Base-by-base conservation (phyloP, 1,140 invertebrate species). In the Halesus radiatus region DNA sequence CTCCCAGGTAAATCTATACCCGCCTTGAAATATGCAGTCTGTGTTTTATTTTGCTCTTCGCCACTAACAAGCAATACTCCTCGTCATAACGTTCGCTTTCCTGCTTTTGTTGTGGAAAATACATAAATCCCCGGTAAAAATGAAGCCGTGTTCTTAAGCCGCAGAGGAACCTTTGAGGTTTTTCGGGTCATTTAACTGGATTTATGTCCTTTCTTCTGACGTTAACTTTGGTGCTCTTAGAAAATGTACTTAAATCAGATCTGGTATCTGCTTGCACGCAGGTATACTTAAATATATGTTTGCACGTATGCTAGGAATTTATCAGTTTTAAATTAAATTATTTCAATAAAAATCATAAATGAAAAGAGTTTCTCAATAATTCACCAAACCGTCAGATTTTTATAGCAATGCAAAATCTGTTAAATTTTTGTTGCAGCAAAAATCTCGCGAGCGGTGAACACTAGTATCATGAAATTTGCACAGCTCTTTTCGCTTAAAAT, bases 151-250 rank as follows among this genome's bases (percentile, higher is more conserved):
- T 20, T 60, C 20, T 26, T 66, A 16, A 66, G 62, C 62, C 32
- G 26, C 29, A 10, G 16, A 26, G 62, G 4, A n/a, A 66, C 62
- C 62, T 32, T 66, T 29, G n/a, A 66, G 62, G 62, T 66, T 66
- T 45, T 22, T 32, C 29, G 62, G 62, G 62, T 66, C 62, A 66
- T 66, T 66, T 66, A 66, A 66, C 62, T 32, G 29, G 62, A 66
- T 66, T 66, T 66, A 66, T 66, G 13, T 66, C 62, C 29, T 29
- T 29, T 66, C 62, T 66, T 32, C 10, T 37, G 62, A 26, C 26
- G 23, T 66, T 66, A 29, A 22, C 62, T 29, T n/a, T 26, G 62
- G 22, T 7, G 29, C 62, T 60, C 18, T 60, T 60, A 22, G 56
- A 60, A 5, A 23, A 13, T 10, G n/a, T 22, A 23, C 56, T 23